Evolutionary conservation across 1,140 invertebrate genomes (phyloP).

Genomic region (Eupristina koningsbergeri): DNA sequence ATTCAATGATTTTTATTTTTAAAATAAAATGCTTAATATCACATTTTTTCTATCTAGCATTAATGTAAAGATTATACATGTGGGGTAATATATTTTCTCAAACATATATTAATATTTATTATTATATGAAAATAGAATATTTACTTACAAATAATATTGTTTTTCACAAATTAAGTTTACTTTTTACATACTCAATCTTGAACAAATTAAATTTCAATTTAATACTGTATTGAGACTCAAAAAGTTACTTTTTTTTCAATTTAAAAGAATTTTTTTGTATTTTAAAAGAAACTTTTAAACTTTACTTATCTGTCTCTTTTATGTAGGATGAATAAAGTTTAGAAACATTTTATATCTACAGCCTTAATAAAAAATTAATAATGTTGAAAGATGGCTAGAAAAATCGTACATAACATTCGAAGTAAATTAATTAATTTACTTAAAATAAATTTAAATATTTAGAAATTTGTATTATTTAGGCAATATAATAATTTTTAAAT

Average conservation of each 20-base stretch:
- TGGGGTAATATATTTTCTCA: no score
- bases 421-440: no score
- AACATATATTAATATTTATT: not conserved
- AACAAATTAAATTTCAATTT: not conserved
- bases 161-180: not conserved
- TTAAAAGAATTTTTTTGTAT: not conserved
- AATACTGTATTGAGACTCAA: not conserved
- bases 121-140: not conserved
- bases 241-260: not conserved
- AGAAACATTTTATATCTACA: not conserved
- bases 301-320: not conserved
- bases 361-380: not conserved
- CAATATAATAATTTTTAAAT: no score
- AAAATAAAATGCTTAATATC: no score
- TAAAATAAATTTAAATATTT: no score
- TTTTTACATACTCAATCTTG: slow-evolving; percentile 2
- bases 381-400: not conserved
- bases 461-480: no score
- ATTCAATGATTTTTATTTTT: no score
- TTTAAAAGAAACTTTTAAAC: not conserved
- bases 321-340: not conserved
- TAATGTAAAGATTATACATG: no score
- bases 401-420: no score
- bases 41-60: no score
- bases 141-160: not conserved